phyloP scores from a whole-genome alignment of 2,888 invertebrate species.

The Drosophila nigricruria region DNA sequence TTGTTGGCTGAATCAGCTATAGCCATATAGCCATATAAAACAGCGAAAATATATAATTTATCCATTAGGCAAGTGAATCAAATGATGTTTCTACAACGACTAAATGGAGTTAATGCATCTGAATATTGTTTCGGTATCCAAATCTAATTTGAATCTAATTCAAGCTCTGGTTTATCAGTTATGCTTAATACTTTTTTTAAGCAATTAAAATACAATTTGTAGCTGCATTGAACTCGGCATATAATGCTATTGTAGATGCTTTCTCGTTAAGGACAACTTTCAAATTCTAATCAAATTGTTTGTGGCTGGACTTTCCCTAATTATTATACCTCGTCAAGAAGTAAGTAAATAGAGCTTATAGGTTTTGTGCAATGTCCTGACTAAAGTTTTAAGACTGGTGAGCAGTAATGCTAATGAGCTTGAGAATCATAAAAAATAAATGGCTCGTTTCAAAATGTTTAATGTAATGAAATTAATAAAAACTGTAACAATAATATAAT shows the following conservation, averaged over 20 bases:
- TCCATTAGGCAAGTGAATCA: conserved; percentile 5
- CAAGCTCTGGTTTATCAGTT: neutral
- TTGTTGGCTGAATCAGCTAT: neutral
- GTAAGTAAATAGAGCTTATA: neutral
- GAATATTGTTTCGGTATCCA: neutral
- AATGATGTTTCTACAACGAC: neutral
- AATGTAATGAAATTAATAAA: no score
- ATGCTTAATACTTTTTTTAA: neutral
- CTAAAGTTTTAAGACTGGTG: no score
- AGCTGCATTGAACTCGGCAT: neutral
- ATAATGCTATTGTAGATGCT: neutral
- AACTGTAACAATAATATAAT: neutral
- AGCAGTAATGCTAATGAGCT: no score
- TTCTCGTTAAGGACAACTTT: neutral
- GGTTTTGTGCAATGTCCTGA: no score
- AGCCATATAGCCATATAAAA: neutral
- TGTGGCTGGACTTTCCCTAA: neutral
- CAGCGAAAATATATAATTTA: neutral
- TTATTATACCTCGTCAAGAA: neutral
- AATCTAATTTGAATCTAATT: neutral
- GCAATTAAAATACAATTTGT: neutral
- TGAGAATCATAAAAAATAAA: no score
- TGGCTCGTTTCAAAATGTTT: no score
- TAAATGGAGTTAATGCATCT: neutral
- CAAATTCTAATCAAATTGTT: neutral